Evolutionary conservation across 2,888 invertebrate species (phyloP).

Genomic region (Agrochola litura): DNA sequence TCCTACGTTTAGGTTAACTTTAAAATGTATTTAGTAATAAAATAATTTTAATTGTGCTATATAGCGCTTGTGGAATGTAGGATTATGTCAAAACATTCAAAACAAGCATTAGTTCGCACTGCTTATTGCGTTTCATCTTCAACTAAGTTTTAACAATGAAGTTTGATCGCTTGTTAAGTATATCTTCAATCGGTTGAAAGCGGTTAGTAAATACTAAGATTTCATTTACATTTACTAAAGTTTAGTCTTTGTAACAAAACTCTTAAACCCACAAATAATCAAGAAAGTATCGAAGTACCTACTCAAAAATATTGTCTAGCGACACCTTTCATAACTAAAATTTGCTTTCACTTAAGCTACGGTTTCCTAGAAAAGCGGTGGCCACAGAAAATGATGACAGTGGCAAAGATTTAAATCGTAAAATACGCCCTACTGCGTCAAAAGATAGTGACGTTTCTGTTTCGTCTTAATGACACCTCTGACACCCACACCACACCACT

Average conservation of each 20-base stretch:
- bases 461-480: too few relatives aligned
- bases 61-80: too few relatives aligned
- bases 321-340: not conserved
- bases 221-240: constrained; percentile 13
- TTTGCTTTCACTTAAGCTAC: too few relatives aligned
- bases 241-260: constrained; percentile 29
- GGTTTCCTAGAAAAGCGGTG: too few relatives aligned
- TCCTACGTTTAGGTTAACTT: constrained; percentile 18
- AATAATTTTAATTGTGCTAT: not conserved
- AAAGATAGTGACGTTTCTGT: too few relatives aligned
- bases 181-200: constrained; percentile 20
- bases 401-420: too few relatives aligned
- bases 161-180: constrained; percentile 13
- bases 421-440: too few relatives aligned
- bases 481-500: too few relatives aligned
- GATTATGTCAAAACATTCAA: constrained; percentile 6
- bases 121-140: not conserved
- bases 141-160: constrained; percentile 34
- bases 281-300: not conserved
- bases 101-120: not conserved
- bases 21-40: constrained; percentile 1
- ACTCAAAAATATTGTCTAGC: not conserved
- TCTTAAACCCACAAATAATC: constrained; percentile 9
- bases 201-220: constrained; percentile 13
- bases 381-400: too few relatives aligned